Evolutionary conservation across 2,113 vertebrate genomes (phyloP).

Genomic region (Labrus mixtus): DNA sequence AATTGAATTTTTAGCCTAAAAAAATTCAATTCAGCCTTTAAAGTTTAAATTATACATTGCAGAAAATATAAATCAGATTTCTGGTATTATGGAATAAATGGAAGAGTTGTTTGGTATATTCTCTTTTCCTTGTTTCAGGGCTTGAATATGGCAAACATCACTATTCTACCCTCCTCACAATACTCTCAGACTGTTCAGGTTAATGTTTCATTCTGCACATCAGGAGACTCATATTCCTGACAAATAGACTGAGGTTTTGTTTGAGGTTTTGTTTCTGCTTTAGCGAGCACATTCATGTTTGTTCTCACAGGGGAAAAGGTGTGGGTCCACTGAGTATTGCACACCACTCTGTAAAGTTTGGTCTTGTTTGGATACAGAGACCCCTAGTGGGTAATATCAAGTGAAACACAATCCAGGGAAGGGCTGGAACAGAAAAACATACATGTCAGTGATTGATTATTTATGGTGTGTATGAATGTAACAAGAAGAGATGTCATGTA

Average conservation of each 20-base stretch:
- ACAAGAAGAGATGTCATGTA: not conserved
- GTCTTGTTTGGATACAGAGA: constrained; percentile 78
- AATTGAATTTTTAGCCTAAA: too few species aligned
- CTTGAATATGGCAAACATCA: not conserved
- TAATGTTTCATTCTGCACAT: constrained; percentile 40
- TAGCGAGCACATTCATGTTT: constrained; percentile 63
- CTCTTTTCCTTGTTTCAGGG: not conserved
- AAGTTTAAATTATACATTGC: too few species aligned
- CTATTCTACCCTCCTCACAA: not conserved
- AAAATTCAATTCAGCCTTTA: too few species aligned
- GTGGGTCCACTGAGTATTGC: constrained; percentile 64
- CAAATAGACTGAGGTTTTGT: constrained; percentile 61
- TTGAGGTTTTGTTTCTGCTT: constrained; percentile 68
- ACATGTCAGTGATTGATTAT: constrained; percentile 33
- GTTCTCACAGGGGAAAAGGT: constrained; percentile 68
- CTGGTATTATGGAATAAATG: not conserved
- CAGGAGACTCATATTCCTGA: constrained; percentile 51
- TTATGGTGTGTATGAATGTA: constrained; percentile 3
- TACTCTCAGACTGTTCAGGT: constrained; percentile 27
- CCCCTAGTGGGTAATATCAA: constrained; percentile 80
- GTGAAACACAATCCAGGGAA: constrained; percentile 53
- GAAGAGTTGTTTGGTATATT: not conserved
- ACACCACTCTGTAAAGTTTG: constrained; percentile 44
- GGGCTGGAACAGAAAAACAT: constrained; percentile 23
- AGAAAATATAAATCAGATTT: too few species aligned